Evolutionary conservation across 1,140 invertebrate species (phyloP).

Genomic region (Diorhabda elongata): DNA sequence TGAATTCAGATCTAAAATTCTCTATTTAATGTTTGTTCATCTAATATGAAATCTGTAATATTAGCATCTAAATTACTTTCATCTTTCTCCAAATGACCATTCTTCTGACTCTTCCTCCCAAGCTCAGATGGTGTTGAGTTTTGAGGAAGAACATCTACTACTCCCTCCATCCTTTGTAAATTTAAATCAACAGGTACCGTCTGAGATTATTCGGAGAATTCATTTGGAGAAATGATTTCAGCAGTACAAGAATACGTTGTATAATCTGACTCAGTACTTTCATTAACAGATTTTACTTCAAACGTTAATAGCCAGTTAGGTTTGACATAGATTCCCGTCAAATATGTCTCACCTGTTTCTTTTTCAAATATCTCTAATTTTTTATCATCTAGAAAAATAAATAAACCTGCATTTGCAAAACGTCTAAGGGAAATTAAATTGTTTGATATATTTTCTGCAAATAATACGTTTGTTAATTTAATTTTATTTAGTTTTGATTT

Average conservation of each 20-base stretch:
- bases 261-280: neutral
- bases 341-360: slow-evolving; percentile 2
- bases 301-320: slow-evolving; percentile 10
- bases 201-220: neutral
- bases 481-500: slow-evolving; percentile 5
- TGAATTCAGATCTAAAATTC: slow-evolving; percentile 7
- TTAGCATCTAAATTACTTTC: slow-evolving; percentile 6
- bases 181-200: neutral
- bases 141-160: neutral
- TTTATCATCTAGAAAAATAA: slow-evolving; percentile 17
- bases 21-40: neutral
- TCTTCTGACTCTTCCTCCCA: slow-evolving; percentile 1
- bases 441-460: slow-evolving; percentile 8
- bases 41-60: slow-evolving; percentile 2
- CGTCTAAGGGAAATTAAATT: slow-evolving; percentile 19
- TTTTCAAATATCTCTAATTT: slow-evolving; percentile 16
- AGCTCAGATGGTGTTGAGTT: slow-evolving; percentile 4
- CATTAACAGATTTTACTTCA: slow-evolving; percentile 1
- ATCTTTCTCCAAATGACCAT: neutral
- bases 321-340: slow-evolving; percentile 11
- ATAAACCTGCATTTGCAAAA: slow-evolving; percentile 13
- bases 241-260: neutral
- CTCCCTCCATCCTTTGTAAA: neutral
- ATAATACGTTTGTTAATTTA: slow-evolving; percentile 13
- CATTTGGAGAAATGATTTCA: neutral